Evolutionary conservation across 2,888 invertebrate species (phyloP), one percentile per base, ranked within the genome.

Genomic region (Coelinius sp.): DNA sequence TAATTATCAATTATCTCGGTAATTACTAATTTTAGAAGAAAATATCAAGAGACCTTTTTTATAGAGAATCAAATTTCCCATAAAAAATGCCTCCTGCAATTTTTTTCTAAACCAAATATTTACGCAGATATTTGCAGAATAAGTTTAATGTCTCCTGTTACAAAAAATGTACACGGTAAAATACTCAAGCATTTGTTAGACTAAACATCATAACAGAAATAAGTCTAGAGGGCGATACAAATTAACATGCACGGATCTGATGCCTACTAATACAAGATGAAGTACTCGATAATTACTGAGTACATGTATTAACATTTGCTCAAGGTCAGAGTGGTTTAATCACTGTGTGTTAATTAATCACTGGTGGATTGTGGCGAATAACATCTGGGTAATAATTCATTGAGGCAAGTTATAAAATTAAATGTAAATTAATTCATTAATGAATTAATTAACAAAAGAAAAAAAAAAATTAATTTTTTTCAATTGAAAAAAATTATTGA

Each of bases 231-330:
- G 14, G 17, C 14, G 17, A 52, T 24, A 52, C 20, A 7, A 52
- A 27, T 56, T 31, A 56, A 56, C 31, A 56, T 56, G 56, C 31
- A 27, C 56, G 31, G n/a, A 24, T 56, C 56, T 56, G 31, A 56
- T 56, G 27, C 56, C 27, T 31, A 56, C 56, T 56, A 56, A 56
- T 56, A 25, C 56, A 56, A 56, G 56, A 27, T 56, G 27, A 56
- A 56, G 56, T 27, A 56, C 56, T 56, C 20, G 56, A 56, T 56
- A 56, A 56, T 56, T 56, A 56, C 31, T 14, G 27, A 14, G 56
- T 27, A 56, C 56, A 20, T 52, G 56, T 27, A 56, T 56, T 27
- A 14, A 27, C 27, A 31, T 46, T 56, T n/a, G 31, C 14, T 27
- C 56, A 56, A 56, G 56, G 56, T 56, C 56, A 31, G 2, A 56